Conservation (phyloP, 2,797 vertebrate species). For the Sebastes cheni region DNA sequence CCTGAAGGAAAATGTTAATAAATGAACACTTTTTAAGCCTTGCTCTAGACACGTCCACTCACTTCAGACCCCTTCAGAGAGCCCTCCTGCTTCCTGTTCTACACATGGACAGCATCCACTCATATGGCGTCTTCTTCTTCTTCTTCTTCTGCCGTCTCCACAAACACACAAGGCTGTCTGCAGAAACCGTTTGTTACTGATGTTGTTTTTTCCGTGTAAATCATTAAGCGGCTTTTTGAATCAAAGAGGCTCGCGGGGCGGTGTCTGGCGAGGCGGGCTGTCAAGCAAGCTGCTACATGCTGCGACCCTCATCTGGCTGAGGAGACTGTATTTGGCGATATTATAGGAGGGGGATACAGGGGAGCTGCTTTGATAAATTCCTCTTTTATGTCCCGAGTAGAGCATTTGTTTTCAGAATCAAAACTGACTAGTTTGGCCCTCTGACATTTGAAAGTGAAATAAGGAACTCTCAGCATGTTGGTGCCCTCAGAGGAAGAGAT, state of each 20-base stretch:
- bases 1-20: slow-evolving; percentile 20
- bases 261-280: slow-evolving; percentile 8
- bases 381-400: background rate
- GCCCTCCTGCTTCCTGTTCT: slow-evolving; percentile 1
- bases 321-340: background rate
- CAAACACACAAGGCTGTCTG: slow-evolving; percentile 24
- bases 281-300: slow-evolving; percentile 1
- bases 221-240: slow-evolving; percentile 49
- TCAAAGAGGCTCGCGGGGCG: slow-evolving; percentile 37
- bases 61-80: slow-evolving; percentile 6
- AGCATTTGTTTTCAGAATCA: background rate
- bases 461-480: background rate
- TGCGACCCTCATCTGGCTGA: background rate
- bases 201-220: slow-evolving; percentile 44
- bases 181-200: slow-evolving; percentile 16
- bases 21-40: slow-evolving; percentile 26
- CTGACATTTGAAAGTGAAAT: background rate
- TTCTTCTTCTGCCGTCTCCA: slow-evolving; percentile 5
- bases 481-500: background rate
- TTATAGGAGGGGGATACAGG: background rate
- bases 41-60: slow-evolving; percentile 9
- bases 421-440: background rate
- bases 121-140: background rate
- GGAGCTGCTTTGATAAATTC: slow-evolving; percentile 8
- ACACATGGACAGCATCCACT: slow-evolving; percentile 12